Evolutionary conservation across 2,113 vertebrate genomes (phyloP), one percentile per base, ranked within the genome.

Genomic region (Cochlearius cochlearius): DNA sequence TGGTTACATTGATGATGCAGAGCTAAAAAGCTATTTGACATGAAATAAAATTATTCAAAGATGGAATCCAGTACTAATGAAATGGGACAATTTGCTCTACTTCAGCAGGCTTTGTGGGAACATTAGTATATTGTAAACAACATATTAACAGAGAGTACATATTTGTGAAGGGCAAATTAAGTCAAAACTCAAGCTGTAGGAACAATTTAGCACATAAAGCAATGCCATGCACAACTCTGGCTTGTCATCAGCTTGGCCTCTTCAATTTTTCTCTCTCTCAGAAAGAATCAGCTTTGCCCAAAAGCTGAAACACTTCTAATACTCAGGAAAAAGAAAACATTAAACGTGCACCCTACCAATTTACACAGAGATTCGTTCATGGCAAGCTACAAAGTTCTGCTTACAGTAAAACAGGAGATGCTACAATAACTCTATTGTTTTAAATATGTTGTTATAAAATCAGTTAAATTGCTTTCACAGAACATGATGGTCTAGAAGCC

Each of bases 41-140:
- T 73, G 66, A 97, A 97, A 94, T 86, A 94, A 93, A 96, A 97
- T 89, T 73, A 96, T 96, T 95, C 90, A 95, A 95, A 96, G 52
- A 58, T 77, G 94, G 82, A 96, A 72, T 50, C 34, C 39, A 41
- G 64, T 75, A 72, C 62, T 98, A 95, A 97, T 84, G 94, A 95
- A 94, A 96, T 82, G 50, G 91, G 90, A 95, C 86, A 90, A 52
- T 26, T 83, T 88, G 58, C 16, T 88, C 36, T 47, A 93, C 83
- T 85, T 97, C 91, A 78, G 23, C 79, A 71, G 88, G 66, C 79
- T 94, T 94, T 88, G 74, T 82, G 43, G 62, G 43, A 92, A 94
- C 47, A 96, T 92, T 53, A 86, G 39, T 64, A 49, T 59, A 69
- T 80, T 32, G 88, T 27, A 74, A 94, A 96, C 74, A 90, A 63